These are phyloP conservation scores for Antennarius maculatus DNA, from an alignment of 2,797 vertebrate genomes.

Conservation along the genomic window DNA sequence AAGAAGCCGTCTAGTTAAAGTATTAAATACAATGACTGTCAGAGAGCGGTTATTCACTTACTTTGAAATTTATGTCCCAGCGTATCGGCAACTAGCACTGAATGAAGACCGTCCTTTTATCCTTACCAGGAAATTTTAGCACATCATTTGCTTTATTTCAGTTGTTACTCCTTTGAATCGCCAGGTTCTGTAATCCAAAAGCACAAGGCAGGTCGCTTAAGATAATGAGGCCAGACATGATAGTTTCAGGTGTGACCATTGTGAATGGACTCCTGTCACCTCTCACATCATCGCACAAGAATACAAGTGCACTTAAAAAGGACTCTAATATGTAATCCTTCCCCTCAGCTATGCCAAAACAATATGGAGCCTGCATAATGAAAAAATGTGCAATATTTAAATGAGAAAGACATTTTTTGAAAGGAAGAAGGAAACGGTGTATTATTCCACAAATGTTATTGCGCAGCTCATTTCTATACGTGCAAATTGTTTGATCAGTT, in stretches of 20 bases:
- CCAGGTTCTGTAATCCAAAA: conserved; percentile 26
- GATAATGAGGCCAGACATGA: conserved; percentile 45
- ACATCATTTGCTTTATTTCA: conserved; percentile 16
- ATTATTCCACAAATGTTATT: conserved; percentile 28
- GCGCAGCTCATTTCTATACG: conserved; percentile 9
- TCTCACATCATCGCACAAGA: conserved; percentile 39
- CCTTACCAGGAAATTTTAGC: conserved; percentile 1
- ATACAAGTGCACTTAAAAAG: conserved; percentile 60
- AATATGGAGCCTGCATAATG: conserved; percentile 53
- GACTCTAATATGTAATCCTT: conserved; percentile 66
- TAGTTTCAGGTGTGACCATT: conserved; percentile 54
- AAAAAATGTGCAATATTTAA: conserved; percentile 54
- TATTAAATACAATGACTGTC: conserved; percentile 8
- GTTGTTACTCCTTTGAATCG: conserved; percentile 27
- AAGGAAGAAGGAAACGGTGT: conserved; percentile 16
- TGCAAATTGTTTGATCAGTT: conserved; percentile 14
- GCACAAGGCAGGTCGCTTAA: conserved; percentile 28
- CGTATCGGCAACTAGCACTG: conserved; percentile 11
- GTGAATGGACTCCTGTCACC: conserved; percentile 50
- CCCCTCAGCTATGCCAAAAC: conserved; percentile 58
- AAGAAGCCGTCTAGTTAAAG: conserved; percentile 8
- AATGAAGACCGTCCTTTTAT: neutral
- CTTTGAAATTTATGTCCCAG: conserved; percentile 6
- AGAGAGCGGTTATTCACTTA: conserved; percentile 8
- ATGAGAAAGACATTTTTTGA: conserved; percentile 31